Base-by-base conservation (phyloP, 2,888 invertebrate species). In the Lasiommata megera region DNA sequence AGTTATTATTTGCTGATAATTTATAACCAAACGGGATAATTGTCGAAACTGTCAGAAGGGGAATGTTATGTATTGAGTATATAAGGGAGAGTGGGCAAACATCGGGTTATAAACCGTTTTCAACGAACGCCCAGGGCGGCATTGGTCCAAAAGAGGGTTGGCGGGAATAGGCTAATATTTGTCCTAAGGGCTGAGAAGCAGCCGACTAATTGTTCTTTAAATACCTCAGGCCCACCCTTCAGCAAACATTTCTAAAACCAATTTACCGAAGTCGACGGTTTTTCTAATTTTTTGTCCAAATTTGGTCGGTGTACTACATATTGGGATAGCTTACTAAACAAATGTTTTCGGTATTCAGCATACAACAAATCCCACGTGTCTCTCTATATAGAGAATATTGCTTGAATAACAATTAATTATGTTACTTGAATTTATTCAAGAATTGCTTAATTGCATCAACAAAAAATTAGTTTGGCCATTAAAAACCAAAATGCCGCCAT, bases 171-270 rank as follows among this genome's bases (percentile, higher is more conserved):
- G 77, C 87, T 86, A 88, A 88, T 87, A 88, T 88, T 89, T 88
- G 82, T 74, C 81, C 75, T 70, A 72, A 82, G 85, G 85, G 85
- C 81, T 82, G 84, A 78, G 77, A 81, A 82, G 86, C 85, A 82
- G 77, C 81, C 85, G 84, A 84, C 89, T 89, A 89, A 89, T 89
- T 89, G 89, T 83, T 87, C 86, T 88, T 88, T 89, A 89, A 89
- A 89, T 88, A 89, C 82, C 83, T 75, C 80, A 69, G 74, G 73
- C 84, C 82, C 80, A 82, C 86, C 86, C 84, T 82, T 77, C 67
- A 64, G 74, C 80, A 89, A 89, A 89, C 83, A 87, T 77, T 83
- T 80, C 79, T 73, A 71, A 83, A 85, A 85, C 83, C 84, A 84
- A 88, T 88, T 88, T 85, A 82, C 81, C 79, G 76, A 77, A 77